Evolutionary conservation across 1,140 invertebrate genomes (phyloP).

Genomic region (Streblospio benedicti): DNA sequence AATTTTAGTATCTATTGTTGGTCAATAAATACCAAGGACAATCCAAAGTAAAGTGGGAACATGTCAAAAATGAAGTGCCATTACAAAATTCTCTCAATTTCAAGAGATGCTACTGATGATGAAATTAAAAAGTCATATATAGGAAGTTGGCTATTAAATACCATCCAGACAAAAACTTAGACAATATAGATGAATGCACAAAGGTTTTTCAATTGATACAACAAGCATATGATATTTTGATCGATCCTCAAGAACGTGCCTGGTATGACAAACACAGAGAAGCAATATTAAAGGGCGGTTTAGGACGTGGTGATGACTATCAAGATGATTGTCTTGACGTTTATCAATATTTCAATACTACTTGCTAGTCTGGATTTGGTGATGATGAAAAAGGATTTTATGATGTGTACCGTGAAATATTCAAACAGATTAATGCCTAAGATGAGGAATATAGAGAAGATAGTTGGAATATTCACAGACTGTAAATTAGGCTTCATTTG

Average conservation of each 20-base stretch:
- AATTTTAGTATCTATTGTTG: too few relatives aligned
- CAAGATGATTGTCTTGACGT: constrained; percentile 80
- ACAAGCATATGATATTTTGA: constrained; percentile 91
- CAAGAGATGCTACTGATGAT: constrained; percentile 61
- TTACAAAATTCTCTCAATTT: constrained; percentile 77
- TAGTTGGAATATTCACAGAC: too few relatives aligned
- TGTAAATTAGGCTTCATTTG: too few relatives aligned
- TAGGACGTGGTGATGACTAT: constrained; percentile 63
- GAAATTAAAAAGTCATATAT: constrained; percentile 87
- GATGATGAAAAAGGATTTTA: constrained; percentile 87
- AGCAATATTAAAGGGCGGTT: constrained; percentile 68
- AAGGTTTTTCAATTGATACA: constrained; percentile 86
- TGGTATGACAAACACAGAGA: constrained; percentile 92
- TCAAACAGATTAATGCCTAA: constrained; percentile 76
- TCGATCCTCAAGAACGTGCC: constrained; percentile 82
- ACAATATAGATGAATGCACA: constrained; percentile 73
- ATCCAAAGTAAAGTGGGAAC: too few relatives aligned
- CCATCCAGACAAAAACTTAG: constrained; percentile 92
- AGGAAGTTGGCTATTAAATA: constrained; percentile 76
- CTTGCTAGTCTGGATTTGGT: constrained; percentile 80
- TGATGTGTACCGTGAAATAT: constrained; percentile 75
- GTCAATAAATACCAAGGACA: too few relatives aligned
- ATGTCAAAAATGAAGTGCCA: constrained; percentile 55
- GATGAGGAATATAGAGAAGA: constrained; percentile 75
- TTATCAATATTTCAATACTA: constrained; percentile 77